phyloP scores from a whole-genome alignment of 2,888 invertebrate species.

The Drosophila emarginata region DNA sequence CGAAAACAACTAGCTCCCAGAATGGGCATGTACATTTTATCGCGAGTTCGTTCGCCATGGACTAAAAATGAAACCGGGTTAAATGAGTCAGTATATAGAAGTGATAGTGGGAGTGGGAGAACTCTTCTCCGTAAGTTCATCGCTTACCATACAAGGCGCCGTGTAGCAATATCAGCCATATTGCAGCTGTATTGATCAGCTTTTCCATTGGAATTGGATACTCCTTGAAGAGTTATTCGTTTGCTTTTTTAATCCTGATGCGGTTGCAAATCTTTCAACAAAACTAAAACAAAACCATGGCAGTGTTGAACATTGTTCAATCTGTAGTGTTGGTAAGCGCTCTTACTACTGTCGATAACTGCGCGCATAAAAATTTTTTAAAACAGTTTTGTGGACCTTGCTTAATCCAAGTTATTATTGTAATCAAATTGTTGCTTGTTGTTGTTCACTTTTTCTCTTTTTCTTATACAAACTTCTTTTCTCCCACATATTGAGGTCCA shows the following conservation, averaged over 20 bases:
- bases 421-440: slow-evolving; percentile 61
- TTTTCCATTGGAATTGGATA: slow-evolving; percentile 47
- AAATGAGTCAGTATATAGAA: slow-evolving; percentile 44
- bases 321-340: too few relatives aligned
- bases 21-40: slow-evolving; percentile 91
- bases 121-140: neutral
- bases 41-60: slow-evolving; percentile 85
- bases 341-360: too few relatives aligned
- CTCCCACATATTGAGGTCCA: slow-evolving; percentile 58
- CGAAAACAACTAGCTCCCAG: slow-evolving; percentile 92
- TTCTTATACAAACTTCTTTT: slow-evolving; percentile 30
- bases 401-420: too few relatives aligned
- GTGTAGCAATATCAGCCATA: slow-evolving; percentile 61
- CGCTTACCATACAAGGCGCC: slow-evolving; percentile 45
- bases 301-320: neutral
- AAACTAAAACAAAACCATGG: slow-evolving; percentile 30
- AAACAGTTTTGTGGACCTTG: too few relatives aligned
- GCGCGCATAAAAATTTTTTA: too few relatives aligned
- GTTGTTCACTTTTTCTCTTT: slow-evolving; percentile 10
- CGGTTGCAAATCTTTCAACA: slow-evolving; percentile 3
- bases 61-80: slow-evolving; percentile 46
- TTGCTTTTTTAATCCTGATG: neutral
- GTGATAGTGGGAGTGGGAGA: slow-evolving; percentile 5
- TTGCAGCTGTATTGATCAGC: slow-evolving; percentile 36
- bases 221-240: slow-evolving; percentile 1